These are phyloP conservation scores for Ommatoiulus sabulosus DNA, from an alignment of 2,888 invertebrate genomes.

Conservation along the genomic window DNA sequence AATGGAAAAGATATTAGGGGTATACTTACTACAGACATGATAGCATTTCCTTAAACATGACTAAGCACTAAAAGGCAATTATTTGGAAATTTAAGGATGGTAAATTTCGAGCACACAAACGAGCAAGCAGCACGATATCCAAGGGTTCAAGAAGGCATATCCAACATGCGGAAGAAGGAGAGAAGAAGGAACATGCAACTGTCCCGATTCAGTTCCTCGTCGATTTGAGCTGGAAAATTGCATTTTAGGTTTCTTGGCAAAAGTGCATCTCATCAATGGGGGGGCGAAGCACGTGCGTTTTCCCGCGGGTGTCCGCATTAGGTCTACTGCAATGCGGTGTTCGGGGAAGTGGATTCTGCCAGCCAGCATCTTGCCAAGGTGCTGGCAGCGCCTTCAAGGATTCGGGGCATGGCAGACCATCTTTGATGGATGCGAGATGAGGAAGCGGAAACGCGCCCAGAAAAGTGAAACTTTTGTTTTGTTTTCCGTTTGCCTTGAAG, in stretches of 20 bases:
- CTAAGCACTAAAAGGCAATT: conserved; percentile 36
- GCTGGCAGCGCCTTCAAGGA: background rate
- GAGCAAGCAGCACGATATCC: background rate
- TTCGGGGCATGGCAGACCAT: background rate
- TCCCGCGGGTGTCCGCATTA: conserved; percentile 43
- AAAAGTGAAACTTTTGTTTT: too few species aligned
- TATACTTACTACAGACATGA: conserved; percentile 40
- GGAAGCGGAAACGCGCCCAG: too few species aligned
- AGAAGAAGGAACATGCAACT: background rate
- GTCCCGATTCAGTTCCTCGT: background rate
- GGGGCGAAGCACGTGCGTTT: conserved; percentile 38
- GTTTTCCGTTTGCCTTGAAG: too few species aligned
- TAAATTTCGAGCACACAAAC: background rate
- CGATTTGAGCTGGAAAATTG: conserved; percentile 20
- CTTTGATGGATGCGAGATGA: background rate
- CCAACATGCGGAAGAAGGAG: conserved; percentile 7
- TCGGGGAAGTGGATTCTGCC: background rate
- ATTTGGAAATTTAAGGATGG: background rate
- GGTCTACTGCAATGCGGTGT: conserved; percentile 40
- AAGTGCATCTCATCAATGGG: background rate
- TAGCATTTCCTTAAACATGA: conserved; percentile 24
- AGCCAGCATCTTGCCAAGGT: background rate
- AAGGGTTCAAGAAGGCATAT: conserved; percentile 20
- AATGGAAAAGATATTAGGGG: background rate
- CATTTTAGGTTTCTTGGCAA: conserved; percentile 1